Conservation (phyloP, 2,113 vertebrate genomes). For the Erythrolamprus reginae region DNA sequence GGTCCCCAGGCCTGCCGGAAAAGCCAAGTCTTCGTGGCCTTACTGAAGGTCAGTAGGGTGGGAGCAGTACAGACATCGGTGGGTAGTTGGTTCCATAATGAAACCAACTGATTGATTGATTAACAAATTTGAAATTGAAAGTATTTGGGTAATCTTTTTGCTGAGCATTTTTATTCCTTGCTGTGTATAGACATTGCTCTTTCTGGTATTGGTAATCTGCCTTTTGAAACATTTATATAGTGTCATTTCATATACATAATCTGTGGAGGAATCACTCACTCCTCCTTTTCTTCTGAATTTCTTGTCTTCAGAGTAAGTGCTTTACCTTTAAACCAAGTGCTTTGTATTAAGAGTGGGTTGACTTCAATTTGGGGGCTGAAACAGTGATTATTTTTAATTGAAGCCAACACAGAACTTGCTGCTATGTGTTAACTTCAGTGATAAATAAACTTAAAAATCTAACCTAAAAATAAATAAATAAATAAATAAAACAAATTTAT, state of each 20-base stretch:
- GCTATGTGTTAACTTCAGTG: slow-evolving; percentile 75
- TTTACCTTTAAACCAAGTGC: slow-evolving; percentile 65
- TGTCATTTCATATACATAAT: slow-evolving; percentile 73
- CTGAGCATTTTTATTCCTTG: slow-evolving; percentile 42
- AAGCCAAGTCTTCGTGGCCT: no score
- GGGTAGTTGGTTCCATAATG: no score
- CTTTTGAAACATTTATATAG: slow-evolving; percentile 73
- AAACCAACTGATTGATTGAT: no score
- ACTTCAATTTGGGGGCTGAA: slow-evolving; percentile 61
- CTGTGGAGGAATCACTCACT: slow-evolving; percentile 67
- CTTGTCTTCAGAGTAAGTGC: slow-evolving; percentile 69
- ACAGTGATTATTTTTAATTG: slow-evolving; percentile 54
- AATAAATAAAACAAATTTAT: neutral
- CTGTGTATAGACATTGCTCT: slow-evolving; percentile 67
- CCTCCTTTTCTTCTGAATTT: slow-evolving; percentile 57
- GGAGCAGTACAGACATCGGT: no score
- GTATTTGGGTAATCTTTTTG: slow-evolving; percentile 56
- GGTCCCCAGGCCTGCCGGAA: no score
- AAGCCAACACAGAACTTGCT: slow-evolving; percentile 75
- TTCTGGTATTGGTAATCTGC: slow-evolving; percentile 70
- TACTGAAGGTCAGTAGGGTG: no score
- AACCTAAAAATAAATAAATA: no score
- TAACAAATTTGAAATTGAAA: slow-evolving; percentile 45
- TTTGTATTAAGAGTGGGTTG: slow-evolving; percentile 73
- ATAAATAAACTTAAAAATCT: slow-evolving; percentile 76